phyloP scores from a whole-genome alignment of 2,888 invertebrate genomes.

The Pimpla rufipes region DNA sequence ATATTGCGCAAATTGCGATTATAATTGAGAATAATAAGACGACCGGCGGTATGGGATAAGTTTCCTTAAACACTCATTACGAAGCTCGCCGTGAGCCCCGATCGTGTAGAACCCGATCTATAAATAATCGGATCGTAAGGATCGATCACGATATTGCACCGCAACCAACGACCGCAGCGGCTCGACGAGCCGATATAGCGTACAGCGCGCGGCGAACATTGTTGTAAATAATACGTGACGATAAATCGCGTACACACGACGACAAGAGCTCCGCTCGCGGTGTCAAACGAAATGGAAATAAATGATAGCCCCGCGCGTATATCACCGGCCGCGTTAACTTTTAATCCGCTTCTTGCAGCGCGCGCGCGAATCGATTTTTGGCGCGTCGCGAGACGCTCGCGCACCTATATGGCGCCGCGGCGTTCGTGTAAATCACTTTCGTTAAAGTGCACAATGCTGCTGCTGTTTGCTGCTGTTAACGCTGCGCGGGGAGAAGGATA shows the following conservation, averaged over 20 bases:
- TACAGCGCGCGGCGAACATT: slow-evolving; percentile 32
- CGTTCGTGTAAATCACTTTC: slow-evolving; percentile 61
- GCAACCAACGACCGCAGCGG: slow-evolving; percentile 48
- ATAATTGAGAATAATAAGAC: too few species aligned
- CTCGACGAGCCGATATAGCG: slow-evolving; percentile 41
- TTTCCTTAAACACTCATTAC: slow-evolving; percentile 13
- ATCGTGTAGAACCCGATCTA: slow-evolving; percentile 38
- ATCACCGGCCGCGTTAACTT: slow-evolving; percentile 50
- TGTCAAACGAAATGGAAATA: slow-evolving; percentile 57
- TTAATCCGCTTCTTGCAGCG: slow-evolving; percentile 46
- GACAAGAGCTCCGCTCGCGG: slow-evolving; percentile 41
- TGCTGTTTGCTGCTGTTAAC: too few species aligned
- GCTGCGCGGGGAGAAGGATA: too few species aligned
- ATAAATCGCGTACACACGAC: slow-evolving; percentile 59
- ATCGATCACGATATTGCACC: slow-evolving; percentile 52
- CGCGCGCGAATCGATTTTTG: slow-evolving; percentile 46
- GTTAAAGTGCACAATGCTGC: slow-evolving; percentile 52
- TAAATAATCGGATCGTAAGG: slow-evolving; percentile 56
- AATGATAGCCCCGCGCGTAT: slow-evolving; percentile 21
- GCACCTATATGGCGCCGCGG: slow-evolving; percentile 42
- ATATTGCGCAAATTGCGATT: too few species aligned
- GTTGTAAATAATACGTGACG: slow-evolving; percentile 56
- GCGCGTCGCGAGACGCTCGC: slow-evolving; percentile 23
- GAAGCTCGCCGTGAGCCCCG: not conserved
- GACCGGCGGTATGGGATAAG: too few species aligned